A percentile compares a stretch with the other conserved stretches of the same genome.
phyloP scores from a whole-genome alignment of 1,140 invertebrate species.

The Paraescarpia echinospica region DNA sequence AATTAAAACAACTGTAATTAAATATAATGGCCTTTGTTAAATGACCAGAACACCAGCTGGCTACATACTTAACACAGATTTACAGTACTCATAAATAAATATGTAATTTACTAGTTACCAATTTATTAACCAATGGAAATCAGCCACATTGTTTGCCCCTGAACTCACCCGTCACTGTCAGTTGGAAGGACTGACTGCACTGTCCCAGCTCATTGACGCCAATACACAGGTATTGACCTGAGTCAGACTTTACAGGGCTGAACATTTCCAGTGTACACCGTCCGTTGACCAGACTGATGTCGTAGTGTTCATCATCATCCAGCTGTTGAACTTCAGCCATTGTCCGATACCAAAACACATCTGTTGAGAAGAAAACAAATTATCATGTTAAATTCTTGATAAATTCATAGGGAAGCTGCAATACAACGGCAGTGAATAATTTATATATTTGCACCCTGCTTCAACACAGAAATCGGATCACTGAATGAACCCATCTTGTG shows the following conservation, averaged over 20 bases:
- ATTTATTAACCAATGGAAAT: not conserved
- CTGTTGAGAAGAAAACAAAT: slow-evolving; percentile 34
- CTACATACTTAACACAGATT: not conserved
- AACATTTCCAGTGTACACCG: slow-evolving; percentile 42
- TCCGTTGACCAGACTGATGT: slow-evolving; percentile 40
- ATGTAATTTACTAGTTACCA: not conserved
- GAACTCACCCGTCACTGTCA: slow-evolving; percentile 48
- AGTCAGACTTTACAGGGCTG: slow-evolving; percentile 37
- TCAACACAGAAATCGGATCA: not conserved
- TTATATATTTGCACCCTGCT: not conserved
- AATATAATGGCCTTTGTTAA: not conserved
- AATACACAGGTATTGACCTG: slow-evolving; percentile 52
- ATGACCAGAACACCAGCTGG: not conserved
- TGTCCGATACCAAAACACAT: slow-evolving; percentile 54
- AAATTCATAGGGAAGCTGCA: not conserved
- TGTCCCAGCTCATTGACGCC: slow-evolving; percentile 46
- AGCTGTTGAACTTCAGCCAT: slow-evolving; percentile 44
- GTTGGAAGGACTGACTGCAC: slow-evolving; percentile 45
- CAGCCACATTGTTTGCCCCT: not conserved
- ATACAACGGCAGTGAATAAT: not conserved
- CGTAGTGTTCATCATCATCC: slow-evolving; percentile 49
- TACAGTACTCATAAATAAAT: not conserved
- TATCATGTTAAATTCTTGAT: not conserved
- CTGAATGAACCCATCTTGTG: not conserved
- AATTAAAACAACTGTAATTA: not conserved